phyloP scores from a whole-genome alignment of 2,797 vertebrate species.

The Phyllotis vaccarum region DNA sequence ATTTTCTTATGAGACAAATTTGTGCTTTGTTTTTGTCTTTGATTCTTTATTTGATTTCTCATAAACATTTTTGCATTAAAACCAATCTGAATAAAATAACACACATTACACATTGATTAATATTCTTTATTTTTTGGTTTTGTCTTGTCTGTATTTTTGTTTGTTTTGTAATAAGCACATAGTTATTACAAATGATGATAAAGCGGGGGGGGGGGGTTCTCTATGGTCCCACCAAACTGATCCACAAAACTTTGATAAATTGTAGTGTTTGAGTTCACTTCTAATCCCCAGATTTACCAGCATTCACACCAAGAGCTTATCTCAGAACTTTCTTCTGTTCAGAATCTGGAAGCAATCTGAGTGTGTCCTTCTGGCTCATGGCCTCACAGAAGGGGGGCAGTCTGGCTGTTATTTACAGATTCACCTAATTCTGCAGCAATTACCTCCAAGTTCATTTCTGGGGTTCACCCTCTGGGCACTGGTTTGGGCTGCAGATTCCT shows the following conservation, averaged over 20 bases:
- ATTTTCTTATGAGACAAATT: neutral
- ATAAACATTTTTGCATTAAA: conserved; percentile 53
- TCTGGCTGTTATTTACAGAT: neutral
- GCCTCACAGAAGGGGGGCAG: neutral
- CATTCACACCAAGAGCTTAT: neutral
- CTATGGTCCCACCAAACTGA: neutral
- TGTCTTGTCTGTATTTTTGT: too few species aligned
- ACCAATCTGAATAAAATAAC: conserved; percentile 17
- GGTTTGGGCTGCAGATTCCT: neutral
- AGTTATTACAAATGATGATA: neutral
- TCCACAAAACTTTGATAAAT: neutral
- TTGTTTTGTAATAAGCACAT: neutral
- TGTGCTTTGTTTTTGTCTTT: conserved; percentile 30
- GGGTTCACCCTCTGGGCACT: neutral
- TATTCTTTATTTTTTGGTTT: neutral
- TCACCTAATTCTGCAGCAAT: neutral
- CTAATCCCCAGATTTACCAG: neutral
- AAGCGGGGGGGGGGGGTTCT: neutral
- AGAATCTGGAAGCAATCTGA: neutral
- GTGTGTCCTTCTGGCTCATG: neutral
- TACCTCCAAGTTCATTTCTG: neutral
- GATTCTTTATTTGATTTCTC: neutral
- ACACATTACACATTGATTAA: neutral
- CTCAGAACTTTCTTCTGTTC: neutral
- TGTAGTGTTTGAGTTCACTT: neutral